Base-by-base conservation (phyloP, 1,140 invertebrate genomes). In the Plectus sambesii region DNA sequence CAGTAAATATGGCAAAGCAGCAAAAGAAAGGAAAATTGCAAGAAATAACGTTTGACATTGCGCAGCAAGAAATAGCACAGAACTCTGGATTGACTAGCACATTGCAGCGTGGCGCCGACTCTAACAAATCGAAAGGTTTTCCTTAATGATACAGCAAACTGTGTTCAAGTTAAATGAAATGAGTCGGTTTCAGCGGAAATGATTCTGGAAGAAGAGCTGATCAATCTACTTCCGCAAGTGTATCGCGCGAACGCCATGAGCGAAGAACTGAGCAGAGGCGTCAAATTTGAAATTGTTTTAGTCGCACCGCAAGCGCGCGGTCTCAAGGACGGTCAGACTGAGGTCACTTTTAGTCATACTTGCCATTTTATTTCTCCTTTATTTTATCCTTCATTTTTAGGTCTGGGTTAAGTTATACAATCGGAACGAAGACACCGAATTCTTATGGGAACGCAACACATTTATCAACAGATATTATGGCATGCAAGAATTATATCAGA, bases 401-500 rank as follows among this genome's bases (percentile, higher is more conserved):
- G 72, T 79, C n/a, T 76, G 72, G 62, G 71, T 80, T 6, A 73
- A 74, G 59, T 75, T 78, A 56, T 69, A 71, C 42, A 76, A 79
- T 58, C 53, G 75, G 15, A 70, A 76, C 47, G 75, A 74, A 15
- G 75, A 73, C 35, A 73, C 73, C 29, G 75, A 78, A 52, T 80
- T 75, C 63, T 64, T 78, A 8, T 80, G 78, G 79, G 62, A 71
- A 4, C 72, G 73, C 43, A 68, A 75, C 27, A 76, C 75, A 55
- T 80, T 80, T 63, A 59, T 76, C 15, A 76, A 76, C 56, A 60
- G 78, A 20, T 73, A 79, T 47, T 78, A 74, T 55, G 60, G 75
- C n/a, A 80, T 80, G 76, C 75, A 78, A 60, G 77, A 80, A 59
- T 77, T 80, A 70, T 80, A 77, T 55, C 71, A 75, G 46, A 75